Evolutionary conservation across 2,113 vertebrate genomes (phyloP), one percentile per base, ranked within the genome.

Genomic region (Hyperoodon ampullatus): DNA sequence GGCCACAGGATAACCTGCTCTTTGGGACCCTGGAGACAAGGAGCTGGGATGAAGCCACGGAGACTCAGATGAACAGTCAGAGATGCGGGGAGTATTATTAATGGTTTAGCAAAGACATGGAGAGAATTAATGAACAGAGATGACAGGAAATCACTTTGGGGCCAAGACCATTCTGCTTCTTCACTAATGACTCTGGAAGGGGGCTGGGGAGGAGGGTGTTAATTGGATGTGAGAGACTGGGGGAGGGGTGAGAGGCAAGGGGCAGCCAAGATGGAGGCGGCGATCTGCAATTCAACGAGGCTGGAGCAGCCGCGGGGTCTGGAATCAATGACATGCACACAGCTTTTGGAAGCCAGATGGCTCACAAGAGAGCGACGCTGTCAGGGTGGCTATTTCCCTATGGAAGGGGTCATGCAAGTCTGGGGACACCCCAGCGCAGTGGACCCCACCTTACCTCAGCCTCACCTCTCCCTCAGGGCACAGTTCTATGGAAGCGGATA

Each of bases 121-220:
- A 33, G 83, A 96, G 94, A 97, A 65, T 97, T 74, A 95, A 97
- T 72, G 83, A 97, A 78, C 88, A 93, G 83, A 93, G 87, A 93
- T 94, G 96, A 92, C 66, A 92, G 94, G 93, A 80, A 96, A 92
- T 94, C 96, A 84, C 93, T 93, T 24, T 55, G 95, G 86, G 96
- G 80, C 91, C 86, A 94, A 65, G 87, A n/a, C 50, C 70, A n/a
- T 58, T 85, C 90, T 96, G 94, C 83, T 53, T 68, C 78, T 55
- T 77, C 44, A 68, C 86, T 98, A 88, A 95, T 82, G 95, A 93
- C 93, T 85, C 1, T 39, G 58, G 91, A 61, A 96, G 39, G 83
- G 78, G 47, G 50, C 47, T 44, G 61, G n/a, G 61, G 35, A 55
- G 63, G 80, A 77, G 81, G 81, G 75, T 88, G 96, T 94, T 96